Conservation (phyloP, 1,140 invertebrate genomes). For the Monomorium pharaonis region DNA sequence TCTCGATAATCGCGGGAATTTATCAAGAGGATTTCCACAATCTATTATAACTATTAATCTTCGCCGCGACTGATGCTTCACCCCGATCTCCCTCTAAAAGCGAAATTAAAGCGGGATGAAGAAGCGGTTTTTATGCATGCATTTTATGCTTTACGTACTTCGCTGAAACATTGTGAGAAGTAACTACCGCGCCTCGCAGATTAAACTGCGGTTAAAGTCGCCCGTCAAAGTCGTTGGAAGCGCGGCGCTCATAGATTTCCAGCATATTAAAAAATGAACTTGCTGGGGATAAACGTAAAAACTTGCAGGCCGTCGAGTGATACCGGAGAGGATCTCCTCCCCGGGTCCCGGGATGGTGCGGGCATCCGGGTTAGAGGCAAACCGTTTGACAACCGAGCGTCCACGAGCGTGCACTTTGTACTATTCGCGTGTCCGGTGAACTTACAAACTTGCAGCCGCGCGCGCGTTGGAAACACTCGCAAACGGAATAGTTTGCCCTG, state of each 20-base stretch:
- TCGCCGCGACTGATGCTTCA: too few relatives aligned
- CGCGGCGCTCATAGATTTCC: slow-evolving; percentile 4
- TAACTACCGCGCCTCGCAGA: not conserved
- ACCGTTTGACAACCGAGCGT: slow-evolving; percentile 26
- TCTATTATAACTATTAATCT: not conserved
- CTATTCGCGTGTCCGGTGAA: slow-evolving; percentile 12
- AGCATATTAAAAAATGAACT: slow-evolving; percentile 36
- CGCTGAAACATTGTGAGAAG: slow-evolving; percentile 5
- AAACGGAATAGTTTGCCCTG: slow-evolving; percentile 25
- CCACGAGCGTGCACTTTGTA: not conserved
- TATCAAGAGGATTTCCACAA: not conserved
- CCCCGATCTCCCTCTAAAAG: not conserved
- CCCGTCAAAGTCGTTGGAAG: not conserved
- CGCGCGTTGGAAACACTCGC: slow-evolving; percentile 19
- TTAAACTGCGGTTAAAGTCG: slow-evolving; percentile 25
- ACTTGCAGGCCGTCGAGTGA: slow-evolving; percentile 3
- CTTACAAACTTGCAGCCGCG: slow-evolving; percentile 18
- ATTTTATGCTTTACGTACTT: not conserved
- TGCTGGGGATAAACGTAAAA: slow-evolving; percentile 24
- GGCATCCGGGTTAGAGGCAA: slow-evolving; percentile 20
- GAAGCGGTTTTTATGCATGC: not conserved
- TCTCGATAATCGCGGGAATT: not conserved
- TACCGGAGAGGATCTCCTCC: not conserved
- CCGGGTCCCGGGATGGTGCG: not conserved
- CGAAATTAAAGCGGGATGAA: not conserved